Base-by-base conservation (phyloP, 1,140 invertebrate species). In the Sarcophaga bullata region DNA sequence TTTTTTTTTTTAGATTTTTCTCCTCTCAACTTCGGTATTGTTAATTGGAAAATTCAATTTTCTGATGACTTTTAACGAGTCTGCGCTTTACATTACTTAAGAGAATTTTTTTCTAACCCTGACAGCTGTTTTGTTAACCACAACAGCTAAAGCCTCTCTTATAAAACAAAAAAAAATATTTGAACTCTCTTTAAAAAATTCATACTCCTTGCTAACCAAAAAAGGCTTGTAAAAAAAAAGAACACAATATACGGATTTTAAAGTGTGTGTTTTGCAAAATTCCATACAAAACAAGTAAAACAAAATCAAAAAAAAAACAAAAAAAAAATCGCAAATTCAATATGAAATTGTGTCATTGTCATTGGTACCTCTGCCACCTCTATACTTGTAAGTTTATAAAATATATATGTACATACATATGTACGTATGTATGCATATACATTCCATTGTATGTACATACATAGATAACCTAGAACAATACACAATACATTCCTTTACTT, bases 1-100 rank as follows among this genome's bases (percentile, higher is more conserved):
- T n/a, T n/a, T n/a, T n/a, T n/a, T 37, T 37, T 37, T 4, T 37
- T 78, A 48, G 8, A 52, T 78, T 78, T 68, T 68, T n/a, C 62
- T 68, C 8, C 19, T 17, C 62, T 68, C 62, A 8, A 37, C 25
- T 37, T 37, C 25, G 25, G 25, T 68, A 68, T 68, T 50, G 75
- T 78, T 78, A 78, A 78, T 78, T 78, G 13, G 75, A 78, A 78
- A 78, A 78, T 78, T 78, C 48, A 78, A 78, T 78, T 78, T 78
- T 78, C 75, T 52, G 8, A 52, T 78, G 75, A 52, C 75, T 68
- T 68, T 68, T 68, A 68, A 68, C 62, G 62, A 19, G 15, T 68
- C 62, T 68, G 62, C 62, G 62, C 62, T 25, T 19, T 68, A 68
- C 3, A 15, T 62, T 62, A 15, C 13, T 52, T 52, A 37, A 37